These are phyloP conservation scores for Otocyon megalotis DNA, from an alignment of 2,113 vertebrate genomes.

Conservation along the genomic window DNA sequence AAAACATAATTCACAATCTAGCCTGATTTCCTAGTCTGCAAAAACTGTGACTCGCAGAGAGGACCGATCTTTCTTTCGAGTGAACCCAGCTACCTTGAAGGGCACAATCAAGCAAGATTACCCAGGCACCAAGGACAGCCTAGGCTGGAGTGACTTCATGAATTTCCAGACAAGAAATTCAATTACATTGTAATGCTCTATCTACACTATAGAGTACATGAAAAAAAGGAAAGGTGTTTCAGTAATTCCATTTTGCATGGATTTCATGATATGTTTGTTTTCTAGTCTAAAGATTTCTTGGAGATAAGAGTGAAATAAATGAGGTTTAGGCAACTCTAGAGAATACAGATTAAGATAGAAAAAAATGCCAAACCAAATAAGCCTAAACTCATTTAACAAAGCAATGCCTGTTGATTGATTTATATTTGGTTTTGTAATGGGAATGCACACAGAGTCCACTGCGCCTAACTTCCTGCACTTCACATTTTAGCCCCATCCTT, in stretches of 20 bases:
- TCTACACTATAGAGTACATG: neutral
- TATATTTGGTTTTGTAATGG: slow-evolving; percentile 50
- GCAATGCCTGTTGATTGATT: slow-evolving; percentile 44
- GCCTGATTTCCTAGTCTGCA: neutral
- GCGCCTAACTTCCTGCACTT: slow-evolving; percentile 35
- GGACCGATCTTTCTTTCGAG: neutral
- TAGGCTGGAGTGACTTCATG: neutral
- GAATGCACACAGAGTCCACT: neutral
- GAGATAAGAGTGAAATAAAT: slow-evolving; percentile 56
- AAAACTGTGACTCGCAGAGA: neutral
- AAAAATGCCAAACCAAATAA: slow-evolving; percentile 66
- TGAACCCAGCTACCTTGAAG: neutral
- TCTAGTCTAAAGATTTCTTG: slow-evolving; percentile 51
- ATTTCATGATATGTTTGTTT: neutral
- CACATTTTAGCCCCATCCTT: neutral
- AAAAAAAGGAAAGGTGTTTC: neutral
- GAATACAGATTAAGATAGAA: slow-evolving; percentile 57
- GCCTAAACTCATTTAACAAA: slow-evolving; percentile 54
- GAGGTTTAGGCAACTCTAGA: slow-evolving; percentile 54
- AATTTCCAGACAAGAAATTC: slow-evolving; percentile 47
- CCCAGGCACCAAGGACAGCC: neutral
- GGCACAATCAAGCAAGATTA: neutral
- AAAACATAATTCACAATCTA: slow-evolving; percentile 12
- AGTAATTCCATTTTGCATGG: slow-evolving; percentile 20
- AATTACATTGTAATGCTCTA: neutral